phyloP scores from a whole-genome alignment of 2,797 vertebrate genomes.

The Gouania willdenowi region DNA sequence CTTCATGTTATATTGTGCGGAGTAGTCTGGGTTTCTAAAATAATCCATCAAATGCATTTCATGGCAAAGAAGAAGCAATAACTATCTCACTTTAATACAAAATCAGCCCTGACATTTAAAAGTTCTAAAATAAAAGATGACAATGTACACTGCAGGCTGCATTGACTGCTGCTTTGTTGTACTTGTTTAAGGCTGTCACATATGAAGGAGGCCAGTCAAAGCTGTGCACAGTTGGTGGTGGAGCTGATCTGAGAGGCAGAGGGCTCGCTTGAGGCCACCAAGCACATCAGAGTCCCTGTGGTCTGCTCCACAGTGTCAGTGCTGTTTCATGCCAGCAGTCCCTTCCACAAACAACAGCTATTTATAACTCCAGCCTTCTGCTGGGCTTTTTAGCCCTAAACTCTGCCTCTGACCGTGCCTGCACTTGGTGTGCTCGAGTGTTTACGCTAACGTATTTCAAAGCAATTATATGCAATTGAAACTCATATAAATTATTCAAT shows the following conservation, averaged over 20 bases:
- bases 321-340: slow-evolving; percentile 61
- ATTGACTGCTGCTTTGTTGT: slow-evolving; percentile 31
- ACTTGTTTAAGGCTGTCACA: slow-evolving; percentile 45
- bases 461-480: slow-evolving; percentile 70
- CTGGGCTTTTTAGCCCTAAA: slow-evolving; percentile 77
- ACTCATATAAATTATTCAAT: slow-evolving; percentile 86
- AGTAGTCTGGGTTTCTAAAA: slow-evolving; percentile 3
- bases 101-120: slow-evolving; percentile 17
- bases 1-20: slow-evolving; percentile 17
- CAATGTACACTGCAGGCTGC: slow-evolving; percentile 5
- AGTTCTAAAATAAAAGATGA: slow-evolving; percentile 4
- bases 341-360: slow-evolving; percentile 69
- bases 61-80: no score
- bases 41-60: slow-evolving; percentile 2
- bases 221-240: slow-evolving; percentile 39
- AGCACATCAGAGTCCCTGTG: slow-evolving; percentile 70
- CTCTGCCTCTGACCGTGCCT: slow-evolving; percentile 66
- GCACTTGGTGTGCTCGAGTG: slow-evolving; percentile 23
- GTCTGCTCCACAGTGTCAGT: slow-evolving; percentile 64
- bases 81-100: not conserved
- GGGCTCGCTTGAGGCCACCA: slow-evolving; percentile 61
- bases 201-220: slow-evolving; percentile 54
- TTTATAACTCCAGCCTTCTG: slow-evolving; percentile 82
- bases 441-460: slow-evolving; percentile 55
- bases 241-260: slow-evolving; percentile 54